phyloP scores from a whole-genome alignment of 2,888 invertebrate genomes.

The Eupithecia centaureata region DNA sequence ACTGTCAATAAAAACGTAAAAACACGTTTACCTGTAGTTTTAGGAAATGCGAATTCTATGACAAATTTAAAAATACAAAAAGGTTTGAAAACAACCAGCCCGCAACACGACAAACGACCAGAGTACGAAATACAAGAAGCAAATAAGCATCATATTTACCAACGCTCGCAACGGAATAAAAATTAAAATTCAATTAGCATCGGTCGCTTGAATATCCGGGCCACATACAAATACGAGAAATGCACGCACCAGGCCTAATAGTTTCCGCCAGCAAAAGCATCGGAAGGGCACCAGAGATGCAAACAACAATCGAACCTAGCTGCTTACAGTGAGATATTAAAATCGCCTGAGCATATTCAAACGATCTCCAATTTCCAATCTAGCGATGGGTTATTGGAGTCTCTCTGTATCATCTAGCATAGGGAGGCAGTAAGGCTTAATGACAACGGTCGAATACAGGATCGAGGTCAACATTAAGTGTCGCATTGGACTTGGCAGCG shows the following conservation, averaged over 20 bases:
- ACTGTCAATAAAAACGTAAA: background rate
- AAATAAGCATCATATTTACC: background rate
- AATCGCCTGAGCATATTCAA: slow-evolving; percentile 49
- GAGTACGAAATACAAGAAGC: background rate
- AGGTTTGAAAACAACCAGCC: background rate
- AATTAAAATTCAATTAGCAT: slow-evolving; percentile 46
- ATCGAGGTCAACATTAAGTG: slow-evolving; percentile 76
- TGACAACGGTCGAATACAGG: slow-evolving; percentile 74
- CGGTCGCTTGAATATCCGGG: slow-evolving; percentile 60
- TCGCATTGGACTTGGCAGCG: slow-evolving; percentile 72
- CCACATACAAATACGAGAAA: slow-evolving; percentile 72
- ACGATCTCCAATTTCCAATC: slow-evolving; percentile 54
- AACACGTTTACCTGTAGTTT: background rate
- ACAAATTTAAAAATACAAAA: background rate
- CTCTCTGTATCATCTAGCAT: slow-evolving; percentile 64
- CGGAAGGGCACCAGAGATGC: slow-evolving; percentile 45
- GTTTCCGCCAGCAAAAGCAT: slow-evolving; percentile 47
- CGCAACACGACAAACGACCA: background rate
- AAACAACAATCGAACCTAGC: slow-evolving; percentile 56
- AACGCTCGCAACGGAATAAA: slow-evolving; percentile 21
- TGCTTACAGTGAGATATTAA: slow-evolving; percentile 46
- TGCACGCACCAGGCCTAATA: slow-evolving; percentile 63
- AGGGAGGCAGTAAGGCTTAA: slow-evolving; percentile 71
- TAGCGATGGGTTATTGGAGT: slow-evolving; percentile 70
- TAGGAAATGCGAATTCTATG: background rate